Base-by-base conservation (phyloP, 2,113 vertebrate species). In the Ceyx melanurus region DNA sequence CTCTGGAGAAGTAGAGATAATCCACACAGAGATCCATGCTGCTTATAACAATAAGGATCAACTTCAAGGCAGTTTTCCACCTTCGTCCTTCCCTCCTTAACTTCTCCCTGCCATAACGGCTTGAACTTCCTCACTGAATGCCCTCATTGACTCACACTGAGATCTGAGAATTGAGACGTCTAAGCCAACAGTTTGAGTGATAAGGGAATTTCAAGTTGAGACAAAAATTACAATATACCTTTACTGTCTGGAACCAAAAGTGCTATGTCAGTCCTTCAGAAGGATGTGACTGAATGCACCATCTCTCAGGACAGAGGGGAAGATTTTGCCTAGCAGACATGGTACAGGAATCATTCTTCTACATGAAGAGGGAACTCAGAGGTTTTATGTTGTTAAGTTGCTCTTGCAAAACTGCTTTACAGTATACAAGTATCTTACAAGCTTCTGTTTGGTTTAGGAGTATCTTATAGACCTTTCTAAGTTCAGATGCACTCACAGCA, bases 381-480 rank as follows among this genome's bases (percentile, higher is more conserved):
- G 7, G 23, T 73, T 79, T 86, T 86, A 33, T 31, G 15, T 45
- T 92, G 28, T 61, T 81, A 80, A 87, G 13, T n/a, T 74, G 22
- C 37, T 88, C 62, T 92, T 94, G 21, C 37, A 90, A 91, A 79
- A 88, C 19, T 1, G 0, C 14, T 78, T 89, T 77, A 21, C 65
- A 57, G 3, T 91, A 67, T 45, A 79, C 8, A 23, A 75, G 61
- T 53, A 73, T 72, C 66, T 88, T 93, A 73, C 64, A 90, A 73
- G 60, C 61, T 90, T 90, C 74, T 82, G 15, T 79, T 82, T 65
- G 43, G 56, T 31, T 92, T 82, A 91, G 40, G n/a, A 75, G 66
- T 87, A 81, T 93, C 95, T 96, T 94, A 60, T 48, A 92, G 74
- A 48, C 77, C 64, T 91, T 86, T 85, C 74, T 43, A 62, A 89